Evolutionary conservation across 2,888 invertebrate genomes (phyloP), one percentile per base, ranked within the genome.

Genomic region (Ceratothoa steindachneri): DNA sequence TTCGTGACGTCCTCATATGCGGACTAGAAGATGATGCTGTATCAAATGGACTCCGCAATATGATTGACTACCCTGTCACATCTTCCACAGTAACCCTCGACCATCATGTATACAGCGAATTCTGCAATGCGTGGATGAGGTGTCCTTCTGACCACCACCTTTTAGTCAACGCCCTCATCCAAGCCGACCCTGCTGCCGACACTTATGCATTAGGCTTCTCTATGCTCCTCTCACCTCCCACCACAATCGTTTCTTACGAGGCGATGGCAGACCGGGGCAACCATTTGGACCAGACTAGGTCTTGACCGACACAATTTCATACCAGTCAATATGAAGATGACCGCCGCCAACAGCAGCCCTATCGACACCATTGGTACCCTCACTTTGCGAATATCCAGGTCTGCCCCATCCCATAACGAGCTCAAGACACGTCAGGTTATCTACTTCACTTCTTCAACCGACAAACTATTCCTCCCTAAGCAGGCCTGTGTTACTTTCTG

Each of bases 401-500:
- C n/a, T n/a, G n/a, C n/a, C n/a, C n/a, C n/a, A n/a, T n/a, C n/a
- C n/a, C n/a, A n/a, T n/a, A n/a, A n/a, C n/a, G n/a, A n/a, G n/a
- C n/a, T n/a, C 5, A 28, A 22, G 3, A 41, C 69, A 5, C 29
- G 64, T 7, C 69, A 73, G 30, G 4, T 73, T 22, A 64, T 30
- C 15, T 69, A 73, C 22, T 28, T 73, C 12, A 70, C 30, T 24
- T 64, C 60, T 27, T 70, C 69, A 24, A 51, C 30, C 1, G 66
- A 69, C 73, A 73, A 30, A 65, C 24, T 70, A 28, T 73, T 73
- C 30, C 28, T 73, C 31, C 29, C 30, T 52, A 69, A 31, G 65
- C 30, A 73, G 52, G 52, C 73, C 12, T 65, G 65, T 29, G 51
- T 52, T 64, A 65, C 67, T 3, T 69, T 73, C 12, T 64, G 52